Evolutionary conservation across 2,797 vertebrate genomes (phyloP).

Genomic region (Sebastes iracundus): DNA sequence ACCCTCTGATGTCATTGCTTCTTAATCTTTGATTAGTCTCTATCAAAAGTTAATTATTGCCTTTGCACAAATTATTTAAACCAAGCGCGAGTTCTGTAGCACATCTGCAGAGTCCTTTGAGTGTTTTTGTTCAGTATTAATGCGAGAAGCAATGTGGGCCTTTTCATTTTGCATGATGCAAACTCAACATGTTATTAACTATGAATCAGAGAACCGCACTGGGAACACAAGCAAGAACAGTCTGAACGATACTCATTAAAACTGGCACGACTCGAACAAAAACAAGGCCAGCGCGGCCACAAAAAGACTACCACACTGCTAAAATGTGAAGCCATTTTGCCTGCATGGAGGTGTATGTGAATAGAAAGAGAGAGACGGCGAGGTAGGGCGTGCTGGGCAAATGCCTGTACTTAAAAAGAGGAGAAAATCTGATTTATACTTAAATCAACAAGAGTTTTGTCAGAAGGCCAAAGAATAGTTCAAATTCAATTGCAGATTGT

Average conservation of each 20-base stretch:
- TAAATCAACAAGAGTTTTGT: background rate
- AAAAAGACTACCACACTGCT: background rate
- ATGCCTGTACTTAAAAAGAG: background rate
- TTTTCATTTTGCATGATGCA: constrained; percentile 69
- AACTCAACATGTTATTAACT: constrained; percentile 69
- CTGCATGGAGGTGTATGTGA: background rate
- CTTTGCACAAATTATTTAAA: constrained; percentile 52
- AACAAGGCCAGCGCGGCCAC: constrained; percentile 36
- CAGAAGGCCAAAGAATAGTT: background rate
- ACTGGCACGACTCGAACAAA: constrained; percentile 55
- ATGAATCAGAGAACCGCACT: constrained; percentile 51
- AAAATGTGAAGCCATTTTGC: constrained; percentile 11
- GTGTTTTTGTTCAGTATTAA: constrained; percentile 65
- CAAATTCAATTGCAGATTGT: background rate
- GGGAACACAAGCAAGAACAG: constrained; percentile 48
- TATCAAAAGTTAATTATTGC: constrained; percentile 50
- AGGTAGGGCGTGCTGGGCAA: background rate
- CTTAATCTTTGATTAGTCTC: constrained; percentile 25
- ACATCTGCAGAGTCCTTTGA: constrained; percentile 55
- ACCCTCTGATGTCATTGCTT: constrained; percentile 12
- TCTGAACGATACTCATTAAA: constrained; percentile 50
- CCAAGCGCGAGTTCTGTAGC: constrained; percentile 16
- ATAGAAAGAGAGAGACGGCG: background rate
- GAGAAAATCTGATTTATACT: background rate
- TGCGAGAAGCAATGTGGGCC: constrained; percentile 42